Base-by-base conservation (phyloP, 2,888 invertebrate species). In the Alcis repandata region DNA sequence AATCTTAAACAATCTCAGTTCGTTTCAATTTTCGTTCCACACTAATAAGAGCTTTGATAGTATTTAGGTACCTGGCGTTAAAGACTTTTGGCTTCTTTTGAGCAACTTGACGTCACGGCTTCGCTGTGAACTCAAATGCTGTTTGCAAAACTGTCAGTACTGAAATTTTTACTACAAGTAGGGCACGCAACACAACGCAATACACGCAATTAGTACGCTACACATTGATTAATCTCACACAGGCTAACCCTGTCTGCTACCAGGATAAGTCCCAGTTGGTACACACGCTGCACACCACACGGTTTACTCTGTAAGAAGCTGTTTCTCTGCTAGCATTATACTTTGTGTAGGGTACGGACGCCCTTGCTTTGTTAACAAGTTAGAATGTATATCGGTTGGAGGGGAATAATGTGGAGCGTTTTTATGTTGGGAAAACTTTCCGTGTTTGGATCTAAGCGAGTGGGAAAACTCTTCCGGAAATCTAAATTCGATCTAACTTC, bases 351-450 rank as follows among this genome's bases (percentile, higher is more conserved):
- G 56, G 45, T 19, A 8, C 32, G 57, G 59, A 19, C 51, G 51
- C 69, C 52, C 69, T 69, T 56, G 54, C 54, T 64, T 64, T 63
- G 59, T 63, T 61, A 54, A 46, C 41, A 60, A 71, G 66, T 67
- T 60, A 45, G 52, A 67, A 67, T 65, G 67, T 71, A 67, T 71
- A 65, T 62, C 67, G 63, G 54, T 62, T 41, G 67, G 32, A 38
- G 52, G 46, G 49, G 54, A 49, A 51, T 59, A 56, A 51, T 59
- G 59, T 51, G 59, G 43, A 59, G 51, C 36, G 54, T 51, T 64
- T 62, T 59, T 58, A 43, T 56, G 43, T 56, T 20, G 48, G 36
- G 27, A 38, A 63, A 56, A 54, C 17, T 64, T 59, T 32, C 41
- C 43, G 7, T 46, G 41, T 64, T 59, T 22, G n/a, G 52, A 48